Percentiles rank a stretch among this genome's conserved stretches.
Conservation (phyloP, 2,888 invertebrate species). For the Yponomeuta sedellus region DNA sequence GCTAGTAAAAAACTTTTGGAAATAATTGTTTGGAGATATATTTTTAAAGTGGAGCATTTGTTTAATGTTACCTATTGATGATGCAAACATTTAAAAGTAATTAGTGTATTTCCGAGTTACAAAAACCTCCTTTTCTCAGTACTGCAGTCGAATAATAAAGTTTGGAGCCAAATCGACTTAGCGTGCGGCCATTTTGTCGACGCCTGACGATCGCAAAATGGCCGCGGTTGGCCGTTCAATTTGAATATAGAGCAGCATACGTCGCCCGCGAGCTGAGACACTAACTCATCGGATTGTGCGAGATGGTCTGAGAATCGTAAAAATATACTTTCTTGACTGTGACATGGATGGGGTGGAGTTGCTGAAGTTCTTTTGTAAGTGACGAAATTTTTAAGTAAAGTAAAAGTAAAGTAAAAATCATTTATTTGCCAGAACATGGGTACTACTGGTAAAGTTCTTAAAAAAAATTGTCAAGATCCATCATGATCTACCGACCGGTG, state of each 20-base stretch:
- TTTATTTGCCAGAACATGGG: too few relatives aligned
- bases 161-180: constrained; percentile 23
- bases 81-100: too few relatives aligned
- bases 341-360: constrained; percentile 34
- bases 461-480: too few relatives aligned
- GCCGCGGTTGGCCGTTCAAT: constrained; percentile 65
- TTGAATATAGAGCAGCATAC: constrained; percentile 76
- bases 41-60: too few relatives aligned
- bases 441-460: too few relatives aligned
- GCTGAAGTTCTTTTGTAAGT: not conserved
- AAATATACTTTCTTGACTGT: constrained; percentile 63
- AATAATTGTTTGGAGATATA: too few relatives aligned
- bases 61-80: too few relatives aligned
- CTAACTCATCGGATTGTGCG: constrained; percentile 73
- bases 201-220: constrained; percentile 64
- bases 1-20: too few relatives aligned
- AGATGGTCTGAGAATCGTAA: constrained; percentile 70
- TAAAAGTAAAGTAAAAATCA: too few relatives aligned
- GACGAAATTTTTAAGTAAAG: too few relatives aligned
- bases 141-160: not conserved
- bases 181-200: constrained; percentile 57
- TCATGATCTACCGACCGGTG: too few relatives aligned
- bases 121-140: not conserved
- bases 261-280: constrained; percentile 66
- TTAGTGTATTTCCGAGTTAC: not conserved